Conservation (phyloP, 2,113 vertebrate genomes). For the Erpornis zantholeuca region DNA sequence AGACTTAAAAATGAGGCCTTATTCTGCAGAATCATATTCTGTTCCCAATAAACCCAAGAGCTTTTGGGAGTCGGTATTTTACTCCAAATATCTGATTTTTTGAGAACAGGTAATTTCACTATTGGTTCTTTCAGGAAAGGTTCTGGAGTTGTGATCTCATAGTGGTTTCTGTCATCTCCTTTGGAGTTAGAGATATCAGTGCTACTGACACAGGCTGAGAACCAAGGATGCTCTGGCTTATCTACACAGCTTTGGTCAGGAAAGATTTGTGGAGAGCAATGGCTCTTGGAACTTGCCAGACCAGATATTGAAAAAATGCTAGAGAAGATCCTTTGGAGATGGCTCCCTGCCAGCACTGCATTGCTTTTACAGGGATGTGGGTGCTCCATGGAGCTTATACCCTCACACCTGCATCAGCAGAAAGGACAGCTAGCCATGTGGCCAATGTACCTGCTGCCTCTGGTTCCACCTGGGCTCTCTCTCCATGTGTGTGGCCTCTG, state of each 20-base stretch:
- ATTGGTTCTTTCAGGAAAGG: neutral
- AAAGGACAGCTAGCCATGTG: neutral
- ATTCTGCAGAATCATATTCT: neutral
- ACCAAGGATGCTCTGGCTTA: neutral
- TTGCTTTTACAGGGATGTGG: neutral
- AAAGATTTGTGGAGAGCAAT: neutral
- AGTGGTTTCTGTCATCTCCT: neutral
- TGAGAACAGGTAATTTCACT: neutral
- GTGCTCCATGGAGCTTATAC: neutral
- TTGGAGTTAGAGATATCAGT: neutral
- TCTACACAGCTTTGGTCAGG: neutral
- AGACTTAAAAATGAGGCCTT: neutral
- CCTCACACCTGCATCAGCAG: accelerated
- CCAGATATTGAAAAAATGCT: neutral
- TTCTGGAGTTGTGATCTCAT: neutral
- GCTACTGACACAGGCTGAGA: neutral
- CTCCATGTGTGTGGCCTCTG: neutral
- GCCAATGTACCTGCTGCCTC: neutral
- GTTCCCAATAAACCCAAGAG: neutral
- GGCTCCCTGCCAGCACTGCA: neutral
- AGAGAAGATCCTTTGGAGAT: neutral
- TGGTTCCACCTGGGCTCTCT: neutral
- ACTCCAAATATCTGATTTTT: neutral
- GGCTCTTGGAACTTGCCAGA: neutral
- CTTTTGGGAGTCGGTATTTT: neutral